These are phyloP conservation scores for Ondatra zibethicus DNA, from an alignment of 2,113 vertebrate genomes.

Conservation along the genomic window DNA sequence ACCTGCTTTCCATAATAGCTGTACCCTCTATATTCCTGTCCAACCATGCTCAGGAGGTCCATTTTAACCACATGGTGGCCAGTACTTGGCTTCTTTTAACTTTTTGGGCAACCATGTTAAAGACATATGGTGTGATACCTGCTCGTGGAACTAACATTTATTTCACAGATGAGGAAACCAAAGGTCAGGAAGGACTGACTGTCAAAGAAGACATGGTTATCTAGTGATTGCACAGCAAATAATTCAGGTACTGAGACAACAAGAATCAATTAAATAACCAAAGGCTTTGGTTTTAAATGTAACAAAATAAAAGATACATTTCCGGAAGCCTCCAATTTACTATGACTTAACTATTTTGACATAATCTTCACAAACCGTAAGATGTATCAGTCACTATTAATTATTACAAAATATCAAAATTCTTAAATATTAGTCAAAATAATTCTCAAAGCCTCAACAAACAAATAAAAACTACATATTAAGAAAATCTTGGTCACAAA, in stretches of 20 bases:
- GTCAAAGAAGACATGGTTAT: background rate
- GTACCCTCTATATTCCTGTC: background rate
- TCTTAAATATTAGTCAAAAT: constrained; percentile 33
- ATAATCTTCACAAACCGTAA: constrained; percentile 32
- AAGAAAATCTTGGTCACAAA: background rate
- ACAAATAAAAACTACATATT: constrained; percentile 13
- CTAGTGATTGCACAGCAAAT: background rate
- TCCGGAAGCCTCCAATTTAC: background rate
- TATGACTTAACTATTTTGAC: constrained; percentile 12
- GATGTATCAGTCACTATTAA: background rate
- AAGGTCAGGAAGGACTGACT: background rate
- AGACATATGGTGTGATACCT: background rate
- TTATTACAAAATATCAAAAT: background rate
- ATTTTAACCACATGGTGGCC: background rate
- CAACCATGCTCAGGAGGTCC: background rate
- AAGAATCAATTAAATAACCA: background rate
- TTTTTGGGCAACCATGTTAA: background rate
- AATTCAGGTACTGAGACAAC: background rate
- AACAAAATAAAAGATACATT: constrained; percentile 33
- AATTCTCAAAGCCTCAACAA: constrained; percentile 34
- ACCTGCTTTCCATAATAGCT: background rate
- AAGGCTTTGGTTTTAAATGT: constrained; percentile 11
- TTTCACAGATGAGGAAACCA: constrained; percentile 17
- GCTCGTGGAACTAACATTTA: background rate
- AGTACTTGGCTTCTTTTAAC: background rate